Conservation (phyloP, 2,888 invertebrate genomes). For the Sarcophaga rosellei region DNA sequence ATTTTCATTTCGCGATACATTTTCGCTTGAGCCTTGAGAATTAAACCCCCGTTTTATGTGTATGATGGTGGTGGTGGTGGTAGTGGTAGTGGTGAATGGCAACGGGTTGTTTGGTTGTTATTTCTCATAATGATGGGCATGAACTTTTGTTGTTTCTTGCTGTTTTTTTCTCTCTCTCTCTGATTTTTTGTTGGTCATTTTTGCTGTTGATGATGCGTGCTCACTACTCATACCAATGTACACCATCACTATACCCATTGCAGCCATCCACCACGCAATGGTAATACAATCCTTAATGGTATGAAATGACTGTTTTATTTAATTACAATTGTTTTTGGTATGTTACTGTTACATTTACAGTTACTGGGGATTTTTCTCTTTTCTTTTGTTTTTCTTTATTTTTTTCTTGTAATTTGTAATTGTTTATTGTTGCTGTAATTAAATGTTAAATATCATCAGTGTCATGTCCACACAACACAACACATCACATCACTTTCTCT, state of each 20-base stretch:
- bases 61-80: background rate
- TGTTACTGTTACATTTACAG: too few relatives aligned
- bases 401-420: slow-evolving; percentile 29
- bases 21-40: background rate
- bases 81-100: background rate
- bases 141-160: background rate
- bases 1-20: background rate
- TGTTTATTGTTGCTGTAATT: slow-evolving; percentile 34
- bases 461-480: slow-evolving; percentile 64
- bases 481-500: slow-evolving; percentile 44
- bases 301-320: slow-evolving; percentile 51
- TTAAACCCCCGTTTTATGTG: background rate
- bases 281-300: background rate
- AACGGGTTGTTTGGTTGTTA: slow-evolving; percentile 9
- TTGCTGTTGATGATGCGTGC: background rate
- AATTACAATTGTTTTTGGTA: slow-evolving; percentile 50
- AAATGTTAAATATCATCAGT: slow-evolving; percentile 66
- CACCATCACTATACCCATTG: too few relatives aligned
- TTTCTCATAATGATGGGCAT: slow-evolving; percentile 30
- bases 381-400: slow-evolving; percentile 23
- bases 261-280: too few relatives aligned
- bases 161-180: background rate
- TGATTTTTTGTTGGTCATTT: slow-evolving; percentile 1
- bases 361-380: background rate
- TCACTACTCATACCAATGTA: too few relatives aligned